These are phyloP conservation scores for Barypeithes pellucidus DNA, from an alignment of 2,888 invertebrate species.

Conservation along the genomic window DNA sequence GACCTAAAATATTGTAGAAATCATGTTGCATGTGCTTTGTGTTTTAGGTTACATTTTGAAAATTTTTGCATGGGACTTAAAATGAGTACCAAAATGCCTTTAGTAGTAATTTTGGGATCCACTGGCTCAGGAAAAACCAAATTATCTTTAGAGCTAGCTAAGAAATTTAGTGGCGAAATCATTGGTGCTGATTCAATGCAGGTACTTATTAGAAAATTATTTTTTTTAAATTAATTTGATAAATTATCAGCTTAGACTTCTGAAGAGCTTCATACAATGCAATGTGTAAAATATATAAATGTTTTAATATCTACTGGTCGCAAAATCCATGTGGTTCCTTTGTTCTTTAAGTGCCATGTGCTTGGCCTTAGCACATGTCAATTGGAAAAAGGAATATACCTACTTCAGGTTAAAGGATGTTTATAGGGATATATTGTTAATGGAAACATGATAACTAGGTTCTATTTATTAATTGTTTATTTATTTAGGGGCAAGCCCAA, in stretches of 20 bases:
- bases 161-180: constrained; percentile 90
- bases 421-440: too few relatives aligned
- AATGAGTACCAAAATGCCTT: constrained; percentile 72
- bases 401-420: too few relatives aligned
- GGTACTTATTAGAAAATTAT: constrained; percentile 73
- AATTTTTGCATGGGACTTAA: constrained; percentile 37
- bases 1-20: not conserved
- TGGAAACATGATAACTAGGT: too few relatives aligned
- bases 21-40: constrained; percentile 23
- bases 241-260: not conserved
- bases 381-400: not conserved
- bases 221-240: not conserved
- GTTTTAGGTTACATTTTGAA: constrained; percentile 22
- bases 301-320: too few relatives aligned
- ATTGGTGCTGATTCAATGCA: constrained; percentile 99
- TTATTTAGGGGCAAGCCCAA: too few relatives aligned
- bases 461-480: too few relatives aligned
- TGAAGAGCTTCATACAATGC: not conserved
- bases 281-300: not conserved
- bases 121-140: constrained; percentile 99
- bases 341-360: not conserved
- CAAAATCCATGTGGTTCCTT: too few relatives aligned
- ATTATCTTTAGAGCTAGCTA: constrained; percentile 92
- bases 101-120: constrained; percentile 94
- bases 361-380: not conserved